Conservation (phyloP, 1,140 invertebrate species). For the Bombyx mandarina region DNA sequence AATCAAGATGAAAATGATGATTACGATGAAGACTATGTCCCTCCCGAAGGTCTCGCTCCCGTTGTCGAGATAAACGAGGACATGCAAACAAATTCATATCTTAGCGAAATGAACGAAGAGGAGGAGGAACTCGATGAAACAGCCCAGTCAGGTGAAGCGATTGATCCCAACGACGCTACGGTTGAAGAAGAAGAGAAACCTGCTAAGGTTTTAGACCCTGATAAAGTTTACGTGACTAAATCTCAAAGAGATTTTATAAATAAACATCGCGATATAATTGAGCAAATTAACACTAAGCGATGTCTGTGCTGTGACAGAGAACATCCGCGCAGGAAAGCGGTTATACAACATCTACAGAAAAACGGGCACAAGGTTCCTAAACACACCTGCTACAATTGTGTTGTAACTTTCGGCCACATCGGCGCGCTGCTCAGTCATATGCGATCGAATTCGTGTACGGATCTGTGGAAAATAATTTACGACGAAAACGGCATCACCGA, state of each 20-base stretch:
- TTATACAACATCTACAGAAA: slow-evolving; percentile 68
- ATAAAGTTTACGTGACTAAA: slow-evolving; percentile 61
- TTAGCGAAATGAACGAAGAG: slow-evolving; percentile 50
- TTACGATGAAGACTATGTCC: slow-evolving; percentile 47
- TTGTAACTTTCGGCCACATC: slow-evolving; percentile 70
- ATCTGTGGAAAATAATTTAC: slow-evolving; percentile 68
- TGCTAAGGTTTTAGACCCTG: slow-evolving; percentile 45
- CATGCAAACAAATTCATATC: slow-evolving; percentile 44
- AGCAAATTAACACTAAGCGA: slow-evolving; percentile 66
- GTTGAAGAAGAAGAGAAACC: slow-evolving; percentile 25
- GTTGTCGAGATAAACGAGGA: slow-evolving; percentile 66
- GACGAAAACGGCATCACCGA: slow-evolving; percentile 65
- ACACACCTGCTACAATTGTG: slow-evolving; percentile 74
- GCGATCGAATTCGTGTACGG: slow-evolving; percentile 63
- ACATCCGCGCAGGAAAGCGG: slow-evolving; percentile 63
- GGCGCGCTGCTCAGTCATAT: slow-evolving; percentile 68
- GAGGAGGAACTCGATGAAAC: slow-evolving; percentile 42
- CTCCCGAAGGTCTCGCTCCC: slow-evolving; percentile 46
- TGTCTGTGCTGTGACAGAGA: slow-evolving; percentile 64
- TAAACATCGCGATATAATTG: slow-evolving; percentile 63
- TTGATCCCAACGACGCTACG: slow-evolving; percentile 39
- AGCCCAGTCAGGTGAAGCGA: slow-evolving; percentile 3
- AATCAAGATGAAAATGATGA: slow-evolving; percentile 26
- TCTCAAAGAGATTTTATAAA: slow-evolving; percentile 61
- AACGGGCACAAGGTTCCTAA: slow-evolving; percentile 68